Percentiles rank a stretch among this genome's conserved stretches.
These are phyloP conservation scores for Limonius californicus DNA, from an alignment of 1,140 invertebrate genomes.

Conservation along the genomic window DNA sequence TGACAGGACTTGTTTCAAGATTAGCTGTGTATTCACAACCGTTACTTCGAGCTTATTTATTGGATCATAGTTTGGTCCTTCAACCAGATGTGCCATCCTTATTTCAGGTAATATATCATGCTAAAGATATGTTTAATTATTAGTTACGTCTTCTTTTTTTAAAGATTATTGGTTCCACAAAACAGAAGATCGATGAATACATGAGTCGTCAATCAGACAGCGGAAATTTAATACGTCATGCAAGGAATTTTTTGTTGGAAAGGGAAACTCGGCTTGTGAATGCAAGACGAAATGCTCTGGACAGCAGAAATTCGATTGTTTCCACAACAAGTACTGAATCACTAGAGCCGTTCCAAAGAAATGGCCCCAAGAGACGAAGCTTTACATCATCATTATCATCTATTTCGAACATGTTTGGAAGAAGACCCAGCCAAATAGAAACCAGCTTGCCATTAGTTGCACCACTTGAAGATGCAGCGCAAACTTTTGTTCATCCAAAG, in stretches of 20 bases:
- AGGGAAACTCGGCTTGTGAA: constrained; percentile 72
- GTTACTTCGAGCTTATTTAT: constrained; percentile 78
- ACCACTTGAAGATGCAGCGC: constrained; percentile 28
- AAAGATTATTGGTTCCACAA: constrained; percentile 55
- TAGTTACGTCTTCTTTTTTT: too few relatives aligned
- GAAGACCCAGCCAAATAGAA: constrained; percentile 49
- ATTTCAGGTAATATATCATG: constrained; percentile 81
- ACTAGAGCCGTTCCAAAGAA: constrained; percentile 53
- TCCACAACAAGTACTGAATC: constrained; percentile 16
- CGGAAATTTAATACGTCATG: constrained; percentile 65
- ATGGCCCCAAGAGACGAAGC: constrained; percentile 66
- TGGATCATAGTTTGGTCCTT: constrained; percentile 82
- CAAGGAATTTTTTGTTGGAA: constrained; percentile 69
- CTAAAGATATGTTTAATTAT: too few relatives aligned
- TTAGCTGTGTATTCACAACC: constrained; percentile 86
- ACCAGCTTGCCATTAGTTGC: constrained; percentile 31
- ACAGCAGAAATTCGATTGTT: constrained; percentile 45
- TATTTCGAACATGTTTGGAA: constrained; percentile 66
- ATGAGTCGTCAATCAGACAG: constrained; percentile 68
- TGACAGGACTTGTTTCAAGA: constrained; percentile 83
- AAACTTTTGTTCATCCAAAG: constrained; percentile 31
- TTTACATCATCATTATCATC: constrained; percentile 64
- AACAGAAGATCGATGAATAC: constrained; percentile 79
- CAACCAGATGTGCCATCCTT: constrained; percentile 88
- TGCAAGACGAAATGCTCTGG: constrained; percentile 58